Evolutionary conservation across 1,140 invertebrate genomes (phyloP).

Genomic region (Batillaria attramentaria): DNA sequence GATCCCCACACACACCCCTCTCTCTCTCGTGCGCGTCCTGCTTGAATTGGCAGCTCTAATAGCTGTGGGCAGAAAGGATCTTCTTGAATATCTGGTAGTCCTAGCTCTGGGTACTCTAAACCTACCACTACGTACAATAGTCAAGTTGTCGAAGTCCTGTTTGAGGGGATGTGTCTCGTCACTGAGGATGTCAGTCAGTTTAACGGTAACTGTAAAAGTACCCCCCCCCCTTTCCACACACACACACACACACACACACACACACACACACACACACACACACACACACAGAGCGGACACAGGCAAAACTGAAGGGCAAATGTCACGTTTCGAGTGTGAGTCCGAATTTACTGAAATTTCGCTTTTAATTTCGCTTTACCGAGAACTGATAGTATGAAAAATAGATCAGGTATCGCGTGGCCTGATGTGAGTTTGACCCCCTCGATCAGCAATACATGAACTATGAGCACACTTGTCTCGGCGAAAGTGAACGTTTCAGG

Average conservation of each 20-base stretch:
- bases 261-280: background rate
- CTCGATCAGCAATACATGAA: background rate
- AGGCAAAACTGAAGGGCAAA: too few species aligned
- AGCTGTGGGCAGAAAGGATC: background rate
- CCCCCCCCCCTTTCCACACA: background rate
- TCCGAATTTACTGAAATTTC: background rate
- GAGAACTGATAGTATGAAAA: background rate
- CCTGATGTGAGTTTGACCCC: background rate
- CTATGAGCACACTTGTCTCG: background rate
- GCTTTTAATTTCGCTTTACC: background rate
- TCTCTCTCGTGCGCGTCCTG: background rate
- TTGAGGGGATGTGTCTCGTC: too few species aligned
- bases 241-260: background rate
- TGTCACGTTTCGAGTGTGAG: too few species aligned
- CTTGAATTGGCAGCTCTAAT: background rate
- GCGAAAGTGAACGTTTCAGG: too few species aligned
- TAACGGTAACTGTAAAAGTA: background rate
- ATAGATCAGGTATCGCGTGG: background rate
- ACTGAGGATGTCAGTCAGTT: background rate
- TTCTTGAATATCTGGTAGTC: background rate
- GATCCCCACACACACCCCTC: background rate
- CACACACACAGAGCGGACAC: conserved; percentile 2
- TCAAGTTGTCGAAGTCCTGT: background rate
- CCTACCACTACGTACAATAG: background rate
- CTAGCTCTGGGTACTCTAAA: background rate